These are phyloP conservation scores for Polyodon spathula DNA, from an alignment of 2,113 vertebrate genomes.

Conservation along the genomic window DNA sequence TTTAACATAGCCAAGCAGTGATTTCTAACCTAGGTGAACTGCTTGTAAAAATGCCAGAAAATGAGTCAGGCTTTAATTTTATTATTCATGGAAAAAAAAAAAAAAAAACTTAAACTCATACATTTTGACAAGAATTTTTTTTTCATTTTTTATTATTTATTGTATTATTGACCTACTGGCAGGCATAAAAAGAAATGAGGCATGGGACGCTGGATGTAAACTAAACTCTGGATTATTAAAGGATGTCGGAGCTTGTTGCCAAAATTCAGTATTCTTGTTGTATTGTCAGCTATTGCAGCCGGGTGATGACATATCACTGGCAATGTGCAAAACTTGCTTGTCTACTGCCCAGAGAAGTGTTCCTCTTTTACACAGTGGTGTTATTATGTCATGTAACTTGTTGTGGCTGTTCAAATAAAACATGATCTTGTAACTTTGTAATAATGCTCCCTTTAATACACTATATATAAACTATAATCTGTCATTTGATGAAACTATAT, in stretches of 20 bases:
- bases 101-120: too few relatives aligned
- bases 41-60: neutral
- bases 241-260: constrained; percentile 33
- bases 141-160: too few relatives aligned
- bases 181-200: constrained; percentile 42
- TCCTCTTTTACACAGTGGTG: too few relatives aligned
- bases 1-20: neutral
- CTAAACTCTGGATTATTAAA: constrained; percentile 26
- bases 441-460: too few relatives aligned
- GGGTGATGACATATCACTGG: constrained; percentile 49
- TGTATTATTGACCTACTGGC: constrained; percentile 32
- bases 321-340: constrained; percentile 27
- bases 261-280: constrained; percentile 42
- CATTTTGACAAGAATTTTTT: too few relatives aligned
- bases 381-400: too few relatives aligned
- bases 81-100: constrained; percentile 1
- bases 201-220: constrained; percentile 37
- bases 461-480: too few relatives aligned
- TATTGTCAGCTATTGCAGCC: constrained; percentile 44
- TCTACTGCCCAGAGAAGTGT: constrained; percentile 16
- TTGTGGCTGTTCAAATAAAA: too few relatives aligned
- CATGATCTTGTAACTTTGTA: too few relatives aligned
- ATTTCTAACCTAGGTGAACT: too few relatives aligned
- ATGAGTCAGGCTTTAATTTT: neutral
- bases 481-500: too few relatives aligned